phyloP scores from a whole-genome alignment of 2,113 vertebrate genomes.

The Megalops atlanticus region DNA sequence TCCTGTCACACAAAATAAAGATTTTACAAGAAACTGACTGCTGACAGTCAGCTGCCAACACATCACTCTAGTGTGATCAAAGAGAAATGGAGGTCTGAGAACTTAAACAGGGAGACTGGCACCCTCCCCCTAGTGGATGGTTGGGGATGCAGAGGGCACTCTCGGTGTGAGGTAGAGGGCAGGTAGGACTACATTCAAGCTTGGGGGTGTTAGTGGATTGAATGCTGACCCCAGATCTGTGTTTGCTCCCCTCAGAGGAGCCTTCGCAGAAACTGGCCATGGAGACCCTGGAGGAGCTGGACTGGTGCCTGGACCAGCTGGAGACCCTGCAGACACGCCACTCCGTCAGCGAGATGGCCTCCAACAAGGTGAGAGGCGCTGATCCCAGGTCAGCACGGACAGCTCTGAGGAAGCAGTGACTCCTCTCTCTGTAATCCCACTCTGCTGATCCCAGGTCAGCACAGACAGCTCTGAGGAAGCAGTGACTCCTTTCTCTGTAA shows the following conservation, averaged over 20 bases:
- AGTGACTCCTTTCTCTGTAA: too few relatives aligned
- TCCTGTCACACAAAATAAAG: too few relatives aligned
- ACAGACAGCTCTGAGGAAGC: too few relatives aligned
- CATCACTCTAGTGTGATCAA: too few relatives aligned
- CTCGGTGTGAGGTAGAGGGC: neutral
- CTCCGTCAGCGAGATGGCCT: slow-evolving; percentile 80
- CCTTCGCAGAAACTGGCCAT: slow-evolving; percentile 78
- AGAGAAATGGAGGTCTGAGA: too few relatives aligned
- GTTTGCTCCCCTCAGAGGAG: slow-evolving; percentile 74
- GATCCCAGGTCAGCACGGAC: slow-evolving; percentile 68
- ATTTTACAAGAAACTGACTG: too few relatives aligned
- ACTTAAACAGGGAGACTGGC: too few relatives aligned
- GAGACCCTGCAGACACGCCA: slow-evolving; percentile 88
- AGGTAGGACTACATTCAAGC: neutral
- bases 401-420: neutral
- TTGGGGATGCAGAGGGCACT: too few relatives aligned
- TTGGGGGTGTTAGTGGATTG: neutral
- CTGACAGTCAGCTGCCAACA: too few relatives aligned
- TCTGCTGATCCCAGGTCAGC: neutral
- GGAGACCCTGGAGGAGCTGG: slow-evolving; percentile 90
- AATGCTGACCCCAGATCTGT: slow-evolving; percentile 17
- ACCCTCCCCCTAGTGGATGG: too few relatives aligned
- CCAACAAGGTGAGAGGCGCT: slow-evolving; percentile 72
- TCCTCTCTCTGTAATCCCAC: neutral
- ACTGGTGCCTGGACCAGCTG: slow-evolving; percentile 95